A percentile compares a stretch with the other conserved stretches of the same genome.
Evolutionary conservation across 2,797 vertebrate species (phyloP).

Genomic region (Distichodus sexfasciatus): DNA sequence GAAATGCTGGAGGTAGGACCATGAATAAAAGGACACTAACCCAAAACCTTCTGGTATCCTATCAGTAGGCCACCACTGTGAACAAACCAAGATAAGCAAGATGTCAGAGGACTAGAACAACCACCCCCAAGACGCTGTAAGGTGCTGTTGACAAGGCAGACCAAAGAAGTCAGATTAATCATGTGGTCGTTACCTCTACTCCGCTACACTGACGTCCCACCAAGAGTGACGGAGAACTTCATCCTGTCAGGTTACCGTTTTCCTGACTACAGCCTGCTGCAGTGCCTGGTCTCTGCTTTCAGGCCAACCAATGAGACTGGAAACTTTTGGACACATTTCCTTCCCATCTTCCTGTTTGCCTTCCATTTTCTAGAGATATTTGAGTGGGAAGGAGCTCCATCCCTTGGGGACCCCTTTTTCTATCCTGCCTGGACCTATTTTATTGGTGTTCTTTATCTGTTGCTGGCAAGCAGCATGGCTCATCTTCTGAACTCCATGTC

Average conservation of each 20-base stretch:
- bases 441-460: slow-evolving; percentile 70
- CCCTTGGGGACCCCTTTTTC: slow-evolving; percentile 63
- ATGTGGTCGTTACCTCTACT: slow-evolving; percentile 71
- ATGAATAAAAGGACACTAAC: too few species aligned
- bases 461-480: slow-evolving; percentile 75
- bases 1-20: too few species aligned
- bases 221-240: slow-evolving; percentile 74
- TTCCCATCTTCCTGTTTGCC: slow-evolving; percentile 74
- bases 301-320: slow-evolving; percentile 81
- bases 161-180: background rate
- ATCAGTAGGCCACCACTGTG: background rate
- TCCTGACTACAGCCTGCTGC: slow-evolving; percentile 74
- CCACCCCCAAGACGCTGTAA: background rate
- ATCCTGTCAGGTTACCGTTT: slow-evolving; percentile 81
- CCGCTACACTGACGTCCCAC: slow-evolving; percentile 72
- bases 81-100: background rate
- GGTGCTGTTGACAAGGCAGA: too few species aligned
- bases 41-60: too few species aligned
- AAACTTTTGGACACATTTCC: slow-evolving; percentile 84
- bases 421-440: slow-evolving; percentile 79
- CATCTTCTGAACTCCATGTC: slow-evolving; percentile 81
- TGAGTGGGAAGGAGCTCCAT: slow-evolving; percentile 59
- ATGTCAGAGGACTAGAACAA: background rate
- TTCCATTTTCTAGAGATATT: slow-evolving; percentile 75
- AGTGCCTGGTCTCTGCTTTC: slow-evolving; percentile 77